Evolutionary conservation across 2,113 vertebrate genomes (phyloP).

Genomic region (Oryzias melastigma): DNA sequence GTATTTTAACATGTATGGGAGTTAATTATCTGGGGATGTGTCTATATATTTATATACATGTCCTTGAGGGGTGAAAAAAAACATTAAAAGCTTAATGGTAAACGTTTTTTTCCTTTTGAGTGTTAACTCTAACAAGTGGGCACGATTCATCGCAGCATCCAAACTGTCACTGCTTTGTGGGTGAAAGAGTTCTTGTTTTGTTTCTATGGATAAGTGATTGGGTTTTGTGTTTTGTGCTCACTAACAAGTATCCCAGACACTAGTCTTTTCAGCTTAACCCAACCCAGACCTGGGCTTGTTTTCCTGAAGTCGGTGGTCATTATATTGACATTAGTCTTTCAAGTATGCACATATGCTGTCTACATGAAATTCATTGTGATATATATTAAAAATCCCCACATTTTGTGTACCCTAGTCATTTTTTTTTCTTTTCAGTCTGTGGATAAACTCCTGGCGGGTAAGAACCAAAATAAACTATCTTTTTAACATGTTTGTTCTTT

Average conservation of each 20-base stretch:
- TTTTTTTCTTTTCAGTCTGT: constrained; percentile 66
- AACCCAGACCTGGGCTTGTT: constrained; percentile 44
- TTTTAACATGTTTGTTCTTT: constrained; percentile 60
- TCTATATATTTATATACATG: constrained; percentile 21
- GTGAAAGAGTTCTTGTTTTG: constrained; percentile 62
- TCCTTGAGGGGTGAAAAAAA: constrained; percentile 28
- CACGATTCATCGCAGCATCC: constrained; percentile 42
- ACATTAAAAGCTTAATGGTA: constrained; percentile 45
- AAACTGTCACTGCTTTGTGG: constrained; percentile 54
- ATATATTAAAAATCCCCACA: constrained; percentile 73
- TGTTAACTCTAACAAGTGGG: constrained; percentile 42
- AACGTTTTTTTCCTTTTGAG: constrained; percentile 50
- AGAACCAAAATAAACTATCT: constrained; percentile 77
- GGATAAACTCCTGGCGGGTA: constrained; percentile 74
- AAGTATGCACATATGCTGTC: constrained; percentile 74
- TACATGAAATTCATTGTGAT: constrained; percentile 70
- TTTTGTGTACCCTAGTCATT: constrained; percentile 72
- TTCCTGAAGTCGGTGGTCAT: constrained; percentile 59
- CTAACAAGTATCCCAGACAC: constrained; percentile 62
- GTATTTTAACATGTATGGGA: constrained; percentile 55
- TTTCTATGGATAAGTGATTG: constrained; percentile 66
- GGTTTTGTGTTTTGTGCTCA: constrained; percentile 76
- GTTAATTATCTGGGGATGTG: constrained; percentile 31
- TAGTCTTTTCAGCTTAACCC: constrained; percentile 46
- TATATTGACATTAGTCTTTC: constrained; percentile 71